Base-by-base conservation (phyloP, 1,140 invertebrate species). In the Ceratoteleas bidentatus region DNA sequence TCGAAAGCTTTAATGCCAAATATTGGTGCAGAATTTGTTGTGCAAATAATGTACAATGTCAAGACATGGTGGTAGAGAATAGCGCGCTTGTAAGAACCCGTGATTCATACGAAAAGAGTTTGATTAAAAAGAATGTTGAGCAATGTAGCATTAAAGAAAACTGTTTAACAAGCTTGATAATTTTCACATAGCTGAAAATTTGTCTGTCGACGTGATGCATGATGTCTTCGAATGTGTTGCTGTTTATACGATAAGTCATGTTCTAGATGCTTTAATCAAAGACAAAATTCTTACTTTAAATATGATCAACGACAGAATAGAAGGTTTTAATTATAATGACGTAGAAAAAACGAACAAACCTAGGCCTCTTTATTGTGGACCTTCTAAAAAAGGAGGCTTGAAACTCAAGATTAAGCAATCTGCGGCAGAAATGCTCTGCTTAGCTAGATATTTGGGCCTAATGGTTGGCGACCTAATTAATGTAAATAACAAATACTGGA, bases 171-270 rank as follows among this genome's bases (percentile, higher is more conserved):
- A 64, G n/a, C 40, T 77, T 14, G 7, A 69, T 10, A 69, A 77
- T 33, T 69, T 77, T n/a, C 74, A 77, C 16, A 80, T 80, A 69
- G 47, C 49, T 10, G 57, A 77, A 61, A 80, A 80, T 24, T 66
- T 60, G 15, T 60, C 60, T 43, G 47, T 66, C 11, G 76, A 80
- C 34, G 10, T 80, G 0, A 73, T 66, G 66, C 76, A 80, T 73
- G 76, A 80, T 45, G 5, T 80, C 0, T 43, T 13, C 43, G 76
- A 80, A 49, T 68, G 68, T 33, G 50, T 61, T 49, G 62, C 68
- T 36, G 13, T 38, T 11, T 80, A 66, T 56, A 73, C 62, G 13
- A 14, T 80, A 16, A 6, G 14, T 6, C 57, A 61, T 1, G 15
- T 80, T 45, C 6, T 80, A 66, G 61, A 52, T 40, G 32, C 15